Evolutionary conservation across 2,113 vertebrate species (phyloP), one percentile per base, ranked within the genome.

Genomic region (Oreotrochilus melanogaster): DNA sequence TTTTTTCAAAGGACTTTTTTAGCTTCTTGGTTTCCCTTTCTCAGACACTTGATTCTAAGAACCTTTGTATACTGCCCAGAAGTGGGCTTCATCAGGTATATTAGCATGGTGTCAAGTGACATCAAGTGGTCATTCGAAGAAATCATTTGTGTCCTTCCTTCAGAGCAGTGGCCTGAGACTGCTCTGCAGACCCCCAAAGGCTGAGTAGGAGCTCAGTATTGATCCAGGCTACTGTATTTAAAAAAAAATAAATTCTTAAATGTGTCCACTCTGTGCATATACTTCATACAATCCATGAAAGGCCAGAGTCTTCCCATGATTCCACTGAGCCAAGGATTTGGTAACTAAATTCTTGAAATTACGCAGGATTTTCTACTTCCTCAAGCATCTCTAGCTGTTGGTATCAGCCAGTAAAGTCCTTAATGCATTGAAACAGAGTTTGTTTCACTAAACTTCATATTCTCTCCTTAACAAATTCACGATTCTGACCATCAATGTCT

Each of bases 71-170:
- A 27, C 42, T 91, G 70, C 25, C 94, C 76, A 73, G 80, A 92
- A 95, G 4, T 87, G 70, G 86, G 7, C 86, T 54, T 69, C 25
- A 64, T 42, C 15, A 58, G 70, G 54, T 48, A 82, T 78, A 79
- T 91, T 61, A 85, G 19, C 10, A 33, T 21, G 53, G 84, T 88
- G 54, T 90, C 58, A 94, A 93, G 93, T 79, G 93, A 96, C 75
- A 95, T 90, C 88, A 95, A 94, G 93, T 70, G 88, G 93, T 62
- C 78, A 86, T 70, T 14, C 88, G 50, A 88, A 92, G 92, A 88
- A 97, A 62, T 47, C 60, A 31, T 74, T 80, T 43, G 37, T 43
- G 17, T 43, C 56, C 73, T 89, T 45, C 75, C 65, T 67, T 42
- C 22, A 21, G 19, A 82, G 50, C 47, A 42, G 21, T 27, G 78